Conservation (phyloP, 2,113 vertebrate genomes). For the Lonchura striata region DNA sequence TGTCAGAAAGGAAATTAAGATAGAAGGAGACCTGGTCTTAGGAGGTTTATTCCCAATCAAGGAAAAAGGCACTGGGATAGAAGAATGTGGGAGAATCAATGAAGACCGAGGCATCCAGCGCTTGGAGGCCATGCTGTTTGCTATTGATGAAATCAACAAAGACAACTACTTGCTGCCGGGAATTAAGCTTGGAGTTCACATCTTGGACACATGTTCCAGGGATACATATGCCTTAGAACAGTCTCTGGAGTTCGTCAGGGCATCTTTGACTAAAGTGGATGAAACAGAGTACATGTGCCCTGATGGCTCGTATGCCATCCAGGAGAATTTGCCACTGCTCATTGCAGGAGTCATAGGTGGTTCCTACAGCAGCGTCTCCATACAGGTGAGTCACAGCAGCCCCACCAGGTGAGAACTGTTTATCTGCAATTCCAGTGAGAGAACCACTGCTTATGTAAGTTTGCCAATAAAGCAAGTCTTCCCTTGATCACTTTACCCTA, state of each 20-base stretch:
- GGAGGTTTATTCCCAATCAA: conserved; percentile 98
- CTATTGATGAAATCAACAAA: conserved; percentile 94
- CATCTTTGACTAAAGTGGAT: conserved; percentile 97
- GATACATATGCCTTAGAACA: conserved; percentile 98
- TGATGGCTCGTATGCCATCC: conserved; percentile 93
- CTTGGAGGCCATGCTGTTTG: conserved; percentile 97
- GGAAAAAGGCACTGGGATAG: conserved; percentile 91
- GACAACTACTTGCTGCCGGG: conserved; percentile 88
- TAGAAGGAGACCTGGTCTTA: conserved; percentile 95
- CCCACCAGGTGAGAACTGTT: not conserved
- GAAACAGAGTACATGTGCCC: conserved; percentile 98
- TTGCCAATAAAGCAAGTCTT: not conserved
- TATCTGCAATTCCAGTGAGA: not conserved
- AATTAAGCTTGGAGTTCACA: conserved; percentile 91
- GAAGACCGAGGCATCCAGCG: conserved; percentile 96
- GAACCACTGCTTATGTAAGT: not conserved
- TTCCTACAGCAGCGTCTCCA: conserved; percentile 97
- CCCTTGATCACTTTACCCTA: not conserved
- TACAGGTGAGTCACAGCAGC: conserved; percentile 85
- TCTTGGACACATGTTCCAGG: conserved; percentile 95
- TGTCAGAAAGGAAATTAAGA: conserved; percentile 92
- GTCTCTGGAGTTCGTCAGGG: conserved; percentile 96
- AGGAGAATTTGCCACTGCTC: conserved; percentile 91
- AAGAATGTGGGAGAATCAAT: conserved; percentile 95
- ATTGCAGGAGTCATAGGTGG: conserved; percentile 95